These are phyloP conservation scores for Thamnophis elegans DNA, from an alignment of 2,797 vertebrate species.

Conservation along the genomic window DNA sequence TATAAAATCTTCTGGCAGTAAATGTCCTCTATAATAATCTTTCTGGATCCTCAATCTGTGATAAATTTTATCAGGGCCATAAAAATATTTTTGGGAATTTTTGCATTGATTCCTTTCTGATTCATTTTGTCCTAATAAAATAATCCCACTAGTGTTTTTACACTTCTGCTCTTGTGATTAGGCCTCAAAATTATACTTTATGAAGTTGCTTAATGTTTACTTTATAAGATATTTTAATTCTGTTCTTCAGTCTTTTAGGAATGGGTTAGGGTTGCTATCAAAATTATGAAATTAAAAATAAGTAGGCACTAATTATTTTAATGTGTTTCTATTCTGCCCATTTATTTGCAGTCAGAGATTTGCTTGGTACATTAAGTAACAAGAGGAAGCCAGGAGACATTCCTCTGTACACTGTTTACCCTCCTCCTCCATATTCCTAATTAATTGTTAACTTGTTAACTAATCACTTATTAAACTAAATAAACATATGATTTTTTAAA, in stretches of 20 bases:
- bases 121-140: not conserved
- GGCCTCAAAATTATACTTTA: not conserved
- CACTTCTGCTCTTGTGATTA: not conserved
- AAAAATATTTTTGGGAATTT: not conserved
- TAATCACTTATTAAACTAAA: not conserved
- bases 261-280: not conserved
- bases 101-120: not conserved
- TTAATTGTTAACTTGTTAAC: not conserved
- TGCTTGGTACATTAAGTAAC: not conserved
- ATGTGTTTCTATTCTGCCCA: not conserved
- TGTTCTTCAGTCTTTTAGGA: not conserved
- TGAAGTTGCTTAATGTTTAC: not conserved
- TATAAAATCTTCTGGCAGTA: not conserved
- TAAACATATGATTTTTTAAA: not conserved
- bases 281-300: not conserved
- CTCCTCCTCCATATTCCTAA: not conserved
- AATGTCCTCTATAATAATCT: not conserved
- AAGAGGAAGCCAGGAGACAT: not conserved
- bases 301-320: not conserved
- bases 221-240: not conserved
- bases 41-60: not conserved
- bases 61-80: not conserved
- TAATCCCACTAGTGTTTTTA: not conserved
- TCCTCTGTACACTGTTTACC: not conserved
- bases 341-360: not conserved